Evolutionary conservation across 92 coral and sea anemone species (phyloP).

Genomic region (Heteractis magnifica): DNA sequence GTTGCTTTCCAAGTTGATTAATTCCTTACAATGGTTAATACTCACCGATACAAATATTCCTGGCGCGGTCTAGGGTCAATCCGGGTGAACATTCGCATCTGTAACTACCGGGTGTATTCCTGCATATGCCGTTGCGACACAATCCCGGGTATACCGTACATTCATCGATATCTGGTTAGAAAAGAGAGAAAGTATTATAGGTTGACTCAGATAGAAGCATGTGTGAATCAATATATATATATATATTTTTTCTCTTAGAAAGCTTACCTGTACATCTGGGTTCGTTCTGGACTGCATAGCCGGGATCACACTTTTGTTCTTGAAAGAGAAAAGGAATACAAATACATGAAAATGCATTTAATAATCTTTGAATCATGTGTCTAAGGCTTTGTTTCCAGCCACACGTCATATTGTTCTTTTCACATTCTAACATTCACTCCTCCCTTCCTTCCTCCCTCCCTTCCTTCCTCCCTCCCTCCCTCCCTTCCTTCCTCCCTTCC

Average conservation of each 20-base stretch:
- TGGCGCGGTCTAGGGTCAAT: slow-evolving; percentile 67
- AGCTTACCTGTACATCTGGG: slow-evolving; percentile 79
- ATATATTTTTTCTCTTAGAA: too few species aligned
- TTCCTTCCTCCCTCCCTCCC: not conserved
- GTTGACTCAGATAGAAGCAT: not conserved
- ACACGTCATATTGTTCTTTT: not conserved
- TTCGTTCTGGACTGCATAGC: slow-evolving; percentile 72
- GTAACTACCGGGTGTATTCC: slow-evolving; percentile 86
- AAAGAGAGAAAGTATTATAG: not conserved
- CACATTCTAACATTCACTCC: not conserved
- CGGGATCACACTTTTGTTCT: slow-evolving; percentile 67
- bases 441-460: not conserved
- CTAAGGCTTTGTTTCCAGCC: too few species aligned
- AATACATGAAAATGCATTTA: not conserved
- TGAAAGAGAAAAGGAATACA: not conserved
- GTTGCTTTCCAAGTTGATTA: too few species aligned
- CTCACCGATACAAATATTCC: slow-evolving; percentile 85
- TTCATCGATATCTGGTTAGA: slow-evolving; percentile 76
- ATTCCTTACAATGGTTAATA: not conserved
- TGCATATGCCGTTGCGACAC: slow-evolving; percentile 90
- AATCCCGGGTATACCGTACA: slow-evolving; percentile 69
- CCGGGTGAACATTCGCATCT: slow-evolving; percentile 86
- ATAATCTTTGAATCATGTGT: too few species aligned
- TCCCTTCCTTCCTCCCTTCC: not conserved
- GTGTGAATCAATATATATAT: not conserved